These are phyloP conservation scores for Hyperoplus immaculatus DNA, from an alignment of 2,797 vertebrate species.

Conservation along the genomic window DNA sequence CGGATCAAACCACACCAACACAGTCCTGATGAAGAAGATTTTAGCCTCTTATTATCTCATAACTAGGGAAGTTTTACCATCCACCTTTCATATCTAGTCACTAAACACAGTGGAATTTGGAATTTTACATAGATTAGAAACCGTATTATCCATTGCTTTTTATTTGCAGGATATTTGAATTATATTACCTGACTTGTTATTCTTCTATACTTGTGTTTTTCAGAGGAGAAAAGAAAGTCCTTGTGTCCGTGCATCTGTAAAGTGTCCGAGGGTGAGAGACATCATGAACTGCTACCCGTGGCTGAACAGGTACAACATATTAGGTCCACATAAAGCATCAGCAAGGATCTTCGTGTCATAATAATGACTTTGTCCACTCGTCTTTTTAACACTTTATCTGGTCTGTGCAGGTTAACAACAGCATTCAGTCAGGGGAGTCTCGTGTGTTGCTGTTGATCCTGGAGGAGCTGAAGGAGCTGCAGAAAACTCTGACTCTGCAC, in stretches of 20 bases:
- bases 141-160: background rate
- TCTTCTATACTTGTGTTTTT: constrained; percentile 39
- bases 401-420: constrained; percentile 52
- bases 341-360: background rate
- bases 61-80: background rate
- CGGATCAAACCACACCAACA: background rate
- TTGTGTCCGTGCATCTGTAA: constrained; percentile 32
- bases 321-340: background rate
- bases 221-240: constrained; percentile 51
- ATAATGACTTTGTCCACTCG: background rate
- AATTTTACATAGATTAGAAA: background rate
- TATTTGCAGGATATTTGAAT: background rate
- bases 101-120: background rate
- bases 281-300: constrained; percentile 48
- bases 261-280: constrained; percentile 26
- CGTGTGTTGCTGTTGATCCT: constrained; percentile 67
- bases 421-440: constrained; percentile 37
- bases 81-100: background rate
- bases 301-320: constrained; percentile 57
- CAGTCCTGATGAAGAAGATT: background rate
- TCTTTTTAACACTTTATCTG: constrained; percentile 2
- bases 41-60: background rate
- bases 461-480: constrained; percentile 68
- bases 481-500: constrained; percentile 39
- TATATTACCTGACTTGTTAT: background rate